Base-by-base conservation (phyloP, 2,797 vertebrate genomes). In the Menidia menidia region DNA sequence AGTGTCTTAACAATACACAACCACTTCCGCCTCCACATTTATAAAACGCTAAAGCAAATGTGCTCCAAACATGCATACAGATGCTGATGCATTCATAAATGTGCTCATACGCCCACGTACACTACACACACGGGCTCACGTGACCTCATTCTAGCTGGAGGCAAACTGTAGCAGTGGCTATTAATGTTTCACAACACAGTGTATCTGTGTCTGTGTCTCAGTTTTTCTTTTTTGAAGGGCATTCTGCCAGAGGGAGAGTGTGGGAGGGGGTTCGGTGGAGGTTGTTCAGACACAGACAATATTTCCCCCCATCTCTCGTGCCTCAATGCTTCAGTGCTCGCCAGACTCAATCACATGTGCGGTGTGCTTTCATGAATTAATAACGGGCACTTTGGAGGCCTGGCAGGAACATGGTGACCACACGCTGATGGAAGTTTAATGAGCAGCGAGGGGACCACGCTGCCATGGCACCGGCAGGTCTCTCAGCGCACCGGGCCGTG, bases 341-440 rank as follows among this genome's bases (percentile, higher is more conserved):
- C 93, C 89, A 91, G 95, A 95, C 96, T 96, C 95, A 94, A 95
- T 96, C 96, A 94, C 92, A 92, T 91, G 93, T 91, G 94, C 90
- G 82, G 91, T 94, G 94, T 90, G 90, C 95, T 95, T 95, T 95
- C 95, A 96, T 97, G 95, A 97, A 97, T 97, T 97, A 96, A 96
- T 96, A 95, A 97, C 93, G 80, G 93, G 93, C 95, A 94, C 95
- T 95, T 95, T 94, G 94, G 95, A 94, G 90, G 90, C 92, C 93
- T 93, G 88, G 94, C 80, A 82, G 91, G 93, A 93, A 95, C 93
- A 92, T 88, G 93, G 95, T 93, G 94, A 95, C 92, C 89, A 94
- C 94, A 93, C 93, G 93, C 95, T 94, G 92, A 92, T 92, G 93
- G 94, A 94, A 90, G 90, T 94, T 93, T 97, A 97, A 97, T 96